Percentiles rank a stretch among this genome's conserved stretches.
phyloP scores from a whole-genome alignment of 2,113 vertebrate species.

The Phalacrocorax brasilianus region DNA sequence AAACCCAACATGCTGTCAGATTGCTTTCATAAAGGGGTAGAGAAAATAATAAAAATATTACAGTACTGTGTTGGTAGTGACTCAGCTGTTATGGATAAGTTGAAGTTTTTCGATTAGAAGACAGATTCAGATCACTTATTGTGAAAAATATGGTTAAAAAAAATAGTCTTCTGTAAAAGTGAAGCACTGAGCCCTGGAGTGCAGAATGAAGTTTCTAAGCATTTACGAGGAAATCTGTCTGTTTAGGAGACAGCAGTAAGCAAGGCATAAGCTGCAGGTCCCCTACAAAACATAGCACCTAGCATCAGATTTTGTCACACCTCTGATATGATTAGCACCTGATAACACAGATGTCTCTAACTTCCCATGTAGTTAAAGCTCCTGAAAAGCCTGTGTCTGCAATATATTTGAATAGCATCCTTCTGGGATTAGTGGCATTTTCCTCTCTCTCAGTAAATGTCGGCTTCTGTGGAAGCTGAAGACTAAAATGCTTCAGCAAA shows the following conservation, averaged over 20 bases:
- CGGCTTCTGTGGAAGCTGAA: not conserved
- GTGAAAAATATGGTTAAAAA: not conserved
- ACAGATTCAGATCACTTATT: not conserved
- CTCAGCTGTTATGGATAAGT: not conserved
- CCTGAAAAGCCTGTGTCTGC: not conserved
- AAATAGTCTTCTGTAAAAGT: not conserved
- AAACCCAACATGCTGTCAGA: not conserved
- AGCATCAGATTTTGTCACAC: not conserved
- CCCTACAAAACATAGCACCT: not conserved
- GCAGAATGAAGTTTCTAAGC: not conserved
- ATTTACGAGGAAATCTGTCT: not conserved
- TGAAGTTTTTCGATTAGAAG: conserved; percentile 22
- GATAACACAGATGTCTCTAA: not conserved
- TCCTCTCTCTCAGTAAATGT: not conserved
- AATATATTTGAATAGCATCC: not conserved
- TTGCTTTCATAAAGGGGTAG: not conserved
- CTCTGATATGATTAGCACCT: not conserved
- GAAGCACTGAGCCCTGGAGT: not conserved
- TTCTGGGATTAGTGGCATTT: not conserved
- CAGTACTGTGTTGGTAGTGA: conserved; percentile 17
- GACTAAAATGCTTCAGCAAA: not conserved
- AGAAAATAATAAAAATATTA: conserved; percentile 56
- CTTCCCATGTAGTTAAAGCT: not conserved
- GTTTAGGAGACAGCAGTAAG: not conserved
- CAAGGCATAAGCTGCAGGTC: not conserved